phyloP scores from a whole-genome alignment of 2,888 invertebrate species.

The Julus scandinavius region DNA sequence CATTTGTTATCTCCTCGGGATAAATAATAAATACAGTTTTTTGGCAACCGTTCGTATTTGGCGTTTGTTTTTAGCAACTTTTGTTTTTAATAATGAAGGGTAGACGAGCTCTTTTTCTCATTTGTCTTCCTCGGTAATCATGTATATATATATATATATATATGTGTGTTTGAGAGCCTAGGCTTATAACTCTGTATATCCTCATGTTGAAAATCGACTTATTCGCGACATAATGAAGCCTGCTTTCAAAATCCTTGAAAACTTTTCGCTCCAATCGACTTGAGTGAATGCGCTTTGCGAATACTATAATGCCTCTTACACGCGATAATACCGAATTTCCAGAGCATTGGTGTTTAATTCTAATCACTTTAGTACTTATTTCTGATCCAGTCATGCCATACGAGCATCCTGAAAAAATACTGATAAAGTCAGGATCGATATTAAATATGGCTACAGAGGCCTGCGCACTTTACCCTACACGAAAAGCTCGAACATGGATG shows the following conservation, averaged over 20 bases:
- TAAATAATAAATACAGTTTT: slow-evolving; percentile 9
- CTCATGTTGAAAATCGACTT: background rate
- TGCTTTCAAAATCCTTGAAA: background rate
- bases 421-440: background rate
- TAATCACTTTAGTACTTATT: slow-evolving; percentile 29
- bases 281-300: background rate
- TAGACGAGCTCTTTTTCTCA: background rate
- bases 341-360: background rate
- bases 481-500: background rate
- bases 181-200: background rate
- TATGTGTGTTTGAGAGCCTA: background rate
- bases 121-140: background rate
- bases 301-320: background rate
- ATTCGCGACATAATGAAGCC: background rate
- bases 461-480: background rate
- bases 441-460: background rate
- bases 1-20: background rate
- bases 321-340: background rate
- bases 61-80: background rate
- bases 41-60: background rate
- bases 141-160: background rate
- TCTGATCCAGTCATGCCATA: background rate
- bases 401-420: background rate
- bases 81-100: background rate
- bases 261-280: background rate